Evolutionary conservation across 2,113 vertebrate genomes (phyloP).

Genomic region (Urocynchramus pylzowi): DNA sequence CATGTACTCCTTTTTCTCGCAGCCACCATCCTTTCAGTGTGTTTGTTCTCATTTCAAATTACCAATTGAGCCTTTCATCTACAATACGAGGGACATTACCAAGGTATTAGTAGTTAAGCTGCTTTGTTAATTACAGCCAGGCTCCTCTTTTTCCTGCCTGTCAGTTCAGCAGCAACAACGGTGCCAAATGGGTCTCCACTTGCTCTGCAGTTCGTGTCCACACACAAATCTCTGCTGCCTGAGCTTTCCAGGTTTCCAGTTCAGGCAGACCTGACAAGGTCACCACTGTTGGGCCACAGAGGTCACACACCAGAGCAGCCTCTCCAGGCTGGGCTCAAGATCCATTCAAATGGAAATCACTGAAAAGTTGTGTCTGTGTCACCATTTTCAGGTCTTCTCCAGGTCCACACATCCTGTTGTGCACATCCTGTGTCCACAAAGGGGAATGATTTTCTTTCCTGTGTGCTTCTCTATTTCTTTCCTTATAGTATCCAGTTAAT

Average conservation of each 20-base stretch:
- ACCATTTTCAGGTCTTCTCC: neutral
- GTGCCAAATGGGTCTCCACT: neutral
- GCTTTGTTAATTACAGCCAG: slow-evolving; percentile 55
- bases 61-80: slow-evolving; percentile 37
- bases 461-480: neutral
- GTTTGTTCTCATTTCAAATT: slow-evolving; percentile 52
- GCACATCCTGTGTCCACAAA: neutral
- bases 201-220: neutral
- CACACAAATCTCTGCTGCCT: neutral
- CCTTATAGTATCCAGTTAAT: neutral
- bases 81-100: slow-evolving; percentile 40
- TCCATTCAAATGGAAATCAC: neutral
- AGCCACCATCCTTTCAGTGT: neutral
- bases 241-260: neutral
- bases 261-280: neutral
- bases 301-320: neutral
- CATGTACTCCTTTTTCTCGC: neutral
- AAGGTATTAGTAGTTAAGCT: slow-evolving; percentile 59
- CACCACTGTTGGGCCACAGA: neutral
- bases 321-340: neutral
- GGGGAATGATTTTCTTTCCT: neutral
- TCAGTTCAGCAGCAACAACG: neutral
- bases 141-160: slow-evolving; percentile 14
- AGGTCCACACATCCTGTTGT: neutral
- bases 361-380: neutral